Evolutionary conservation across 1,140 invertebrate genomes (phyloP).

Genomic region (Dryas iulia): DNA sequence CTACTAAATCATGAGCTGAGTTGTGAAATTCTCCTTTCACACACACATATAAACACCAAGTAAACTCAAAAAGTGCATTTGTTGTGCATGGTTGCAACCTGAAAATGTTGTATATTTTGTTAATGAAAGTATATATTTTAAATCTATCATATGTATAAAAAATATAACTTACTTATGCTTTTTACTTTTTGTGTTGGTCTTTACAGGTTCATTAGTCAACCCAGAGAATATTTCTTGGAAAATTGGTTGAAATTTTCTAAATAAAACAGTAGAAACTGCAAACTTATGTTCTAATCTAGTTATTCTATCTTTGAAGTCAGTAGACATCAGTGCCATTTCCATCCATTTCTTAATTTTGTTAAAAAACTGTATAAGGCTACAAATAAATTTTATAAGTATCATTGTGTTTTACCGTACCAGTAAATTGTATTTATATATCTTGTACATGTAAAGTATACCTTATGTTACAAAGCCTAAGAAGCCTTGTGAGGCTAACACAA

Average conservation of each 20-base stretch:
- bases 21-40: slow-evolving; percentile 92
- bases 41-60: slow-evolving; percentile 95
- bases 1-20: slow-evolving; percentile 95
- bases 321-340: slow-evolving; percentile 94
- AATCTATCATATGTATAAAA: neutral
- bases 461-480: slow-evolving; percentile 93
- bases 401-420: neutral
- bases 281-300: slow-evolving; percentile 95
- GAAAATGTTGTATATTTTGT: slow-evolving; percentile 46
- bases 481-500: slow-evolving; percentile 93
- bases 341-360: slow-evolving; percentile 97
- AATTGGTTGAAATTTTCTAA: slow-evolving; percentile 95
- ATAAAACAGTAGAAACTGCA: slow-evolving; percentile 96
- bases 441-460: slow-evolving; percentile 81
- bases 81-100: slow-evolving; percentile 87
- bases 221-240: slow-evolving; percentile 92
- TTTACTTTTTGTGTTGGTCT: slow-evolving; percentile 85
- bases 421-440: neutral
- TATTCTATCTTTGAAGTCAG: slow-evolving; percentile 92
- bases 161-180: slow-evolving; percentile 81
- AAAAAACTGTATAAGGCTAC: slow-evolving; percentile 94
- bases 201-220: slow-evolving; percentile 80
- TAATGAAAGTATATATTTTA: neutral
- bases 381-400: neutral
- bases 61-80: slow-evolving; percentile 93